phyloP scores from a whole-genome alignment of 2,888 invertebrate species.

The Cephalotes varians region DNA sequence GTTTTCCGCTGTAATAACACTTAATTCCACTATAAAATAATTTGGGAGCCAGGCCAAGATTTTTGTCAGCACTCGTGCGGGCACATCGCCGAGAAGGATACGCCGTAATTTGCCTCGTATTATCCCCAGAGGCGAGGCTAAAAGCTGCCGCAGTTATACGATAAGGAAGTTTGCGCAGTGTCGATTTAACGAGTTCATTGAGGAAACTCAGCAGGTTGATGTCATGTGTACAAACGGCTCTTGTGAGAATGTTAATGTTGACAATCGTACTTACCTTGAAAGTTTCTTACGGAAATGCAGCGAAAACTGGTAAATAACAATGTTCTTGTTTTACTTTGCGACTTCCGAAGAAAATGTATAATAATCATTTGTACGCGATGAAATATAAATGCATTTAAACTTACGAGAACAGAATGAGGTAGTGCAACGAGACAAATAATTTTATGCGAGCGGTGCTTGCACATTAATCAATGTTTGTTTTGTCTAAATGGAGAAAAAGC shows the following conservation, averaged over 20 bases:
- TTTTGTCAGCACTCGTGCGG: slow-evolving; percentile 34
- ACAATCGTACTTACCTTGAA: slow-evolving; percentile 35
- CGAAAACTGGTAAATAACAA: slow-evolving; percentile 26
- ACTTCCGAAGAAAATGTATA: slow-evolving; percentile 10
- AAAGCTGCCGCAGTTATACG: slow-evolving; percentile 42
- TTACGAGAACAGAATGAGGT: background rate
- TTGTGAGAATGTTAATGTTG: slow-evolving; percentile 45
- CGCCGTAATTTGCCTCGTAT: slow-evolving; percentile 64
- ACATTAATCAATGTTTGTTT: slow-evolving; percentile 23
- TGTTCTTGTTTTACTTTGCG: slow-evolving; percentile 36
- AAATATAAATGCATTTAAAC: slow-evolving; percentile 33
- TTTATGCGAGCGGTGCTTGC: slow-evolving; percentile 19
- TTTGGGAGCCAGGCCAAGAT: slow-evolving; percentile 68
- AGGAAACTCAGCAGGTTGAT: slow-evolving; percentile 35
- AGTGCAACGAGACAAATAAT: slow-evolving; percentile 2
- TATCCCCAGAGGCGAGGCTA: slow-evolving; percentile 37
- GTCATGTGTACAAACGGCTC: slow-evolving; percentile 22
- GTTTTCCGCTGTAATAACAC: background rate
- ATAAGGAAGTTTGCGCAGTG: slow-evolving; percentile 52
- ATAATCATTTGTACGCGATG: slow-evolving; percentile 30
- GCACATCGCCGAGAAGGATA: slow-evolving; percentile 39
- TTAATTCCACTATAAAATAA: slow-evolving; percentile 62
- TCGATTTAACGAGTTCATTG: slow-evolving; percentile 60
- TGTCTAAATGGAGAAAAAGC: slow-evolving; percentile 12
- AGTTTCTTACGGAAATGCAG: slow-evolving; percentile 26